Evolutionary conservation across 2,113 vertebrate genomes (phyloP).

Genomic region (Arvicanthis niloticus): DNA sequence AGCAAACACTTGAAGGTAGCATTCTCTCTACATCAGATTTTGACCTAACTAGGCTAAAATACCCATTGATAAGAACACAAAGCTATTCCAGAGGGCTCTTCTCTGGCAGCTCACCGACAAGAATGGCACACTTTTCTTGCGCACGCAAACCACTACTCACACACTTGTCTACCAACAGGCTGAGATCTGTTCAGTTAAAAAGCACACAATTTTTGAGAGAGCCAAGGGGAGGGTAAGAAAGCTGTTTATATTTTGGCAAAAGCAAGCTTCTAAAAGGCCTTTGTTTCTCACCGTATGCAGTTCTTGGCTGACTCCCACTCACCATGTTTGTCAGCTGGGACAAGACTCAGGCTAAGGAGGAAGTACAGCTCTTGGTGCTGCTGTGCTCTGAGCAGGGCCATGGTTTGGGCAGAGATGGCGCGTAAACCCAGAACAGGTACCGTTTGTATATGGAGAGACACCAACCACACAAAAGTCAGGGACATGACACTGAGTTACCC

Average conservation of each 20-base stretch:
- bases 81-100: not conserved
- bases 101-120: constrained; percentile 36
- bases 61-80: not conserved
- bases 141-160: not conserved
- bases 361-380: constrained; percentile 53
- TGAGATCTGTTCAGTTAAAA: constrained; percentile 54
- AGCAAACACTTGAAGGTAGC: constrained; percentile 10
- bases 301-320: constrained; percentile 83
- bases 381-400: constrained; percentile 59
- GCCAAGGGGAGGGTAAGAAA: constrained; percentile 70
- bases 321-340: constrained; percentile 74
- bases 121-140: constrained; percentile 17
- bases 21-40: not conserved
- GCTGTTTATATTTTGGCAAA: constrained; percentile 80
- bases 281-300: constrained; percentile 73
- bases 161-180: not conserved
- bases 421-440: constrained; percentile 79
- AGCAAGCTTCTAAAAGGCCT: constrained; percentile 81
- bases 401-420: constrained; percentile 45
- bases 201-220: constrained; percentile 54
- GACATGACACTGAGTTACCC: not conserved
- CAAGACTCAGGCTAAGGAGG: constrained; percentile 63
- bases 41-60: constrained; percentile 24
- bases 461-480: constrained; percentile 56
- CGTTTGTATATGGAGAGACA: constrained; percentile 68